Conservation (phyloP, 2,797 vertebrate genomes). For the Vespertilio murinus region DNA sequence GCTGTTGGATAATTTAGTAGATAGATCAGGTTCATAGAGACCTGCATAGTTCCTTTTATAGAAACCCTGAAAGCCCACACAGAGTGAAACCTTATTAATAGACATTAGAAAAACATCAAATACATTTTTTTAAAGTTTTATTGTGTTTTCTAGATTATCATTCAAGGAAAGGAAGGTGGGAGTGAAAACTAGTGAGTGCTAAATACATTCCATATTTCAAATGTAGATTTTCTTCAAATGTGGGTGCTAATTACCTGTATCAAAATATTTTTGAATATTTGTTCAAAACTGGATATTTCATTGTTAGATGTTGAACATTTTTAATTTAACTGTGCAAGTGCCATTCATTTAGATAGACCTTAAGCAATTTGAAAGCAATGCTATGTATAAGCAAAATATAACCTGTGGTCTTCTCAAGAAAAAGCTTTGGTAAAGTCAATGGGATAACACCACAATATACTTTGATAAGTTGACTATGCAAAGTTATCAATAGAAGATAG, state of each 20-base stretch:
- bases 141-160: background rate
- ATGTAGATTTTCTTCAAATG: background rate
- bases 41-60: background rate
- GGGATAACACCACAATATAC: background rate
- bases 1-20: background rate
- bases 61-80: background rate
- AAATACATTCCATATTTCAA: background rate
- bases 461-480: background rate
- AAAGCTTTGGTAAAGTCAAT: background rate
- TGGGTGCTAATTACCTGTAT: background rate
- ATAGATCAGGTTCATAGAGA: background rate
- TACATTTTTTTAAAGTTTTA: background rate
- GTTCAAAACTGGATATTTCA: background rate
- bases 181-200: background rate
- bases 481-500: background rate
- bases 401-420: background rate
- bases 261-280: background rate
- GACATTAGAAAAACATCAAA: background rate
- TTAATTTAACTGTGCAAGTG: background rate
- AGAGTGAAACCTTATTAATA: background rate
- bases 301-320: background rate
- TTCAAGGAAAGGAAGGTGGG: background rate
- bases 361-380: background rate
- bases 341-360: background rate
- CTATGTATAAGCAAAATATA: background rate